Conservation (phyloP, 2,797 vertebrate genomes). For the Neostethus bicornis region DNA sequence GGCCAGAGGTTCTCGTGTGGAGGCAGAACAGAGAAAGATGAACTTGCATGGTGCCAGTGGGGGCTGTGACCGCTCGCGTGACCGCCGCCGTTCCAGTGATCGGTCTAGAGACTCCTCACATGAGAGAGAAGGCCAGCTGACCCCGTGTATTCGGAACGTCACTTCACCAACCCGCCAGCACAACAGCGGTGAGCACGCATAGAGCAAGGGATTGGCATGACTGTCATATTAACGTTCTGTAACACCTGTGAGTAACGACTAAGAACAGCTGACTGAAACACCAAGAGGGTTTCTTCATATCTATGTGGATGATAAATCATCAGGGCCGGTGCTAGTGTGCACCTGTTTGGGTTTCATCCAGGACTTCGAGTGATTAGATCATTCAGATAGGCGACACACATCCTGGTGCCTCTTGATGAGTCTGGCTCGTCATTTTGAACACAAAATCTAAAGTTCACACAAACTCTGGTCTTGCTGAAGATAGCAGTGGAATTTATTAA, state of each 20-base stretch:
- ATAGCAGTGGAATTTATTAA: neutral
- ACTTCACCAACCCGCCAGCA: conserved; percentile 96
- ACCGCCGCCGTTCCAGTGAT: conserved; percentile 95
- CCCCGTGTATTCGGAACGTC: conserved; percentile 97
- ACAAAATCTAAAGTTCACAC: neutral
- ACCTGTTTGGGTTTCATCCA: conserved; percentile 21
- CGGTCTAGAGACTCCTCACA: conserved; percentile 97
- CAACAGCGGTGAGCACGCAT: conserved; percentile 85
- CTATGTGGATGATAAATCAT: conserved; percentile 21
- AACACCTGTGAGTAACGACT: conserved; percentile 28
- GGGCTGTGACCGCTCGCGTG: conserved; percentile 92
- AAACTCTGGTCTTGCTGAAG: neutral
- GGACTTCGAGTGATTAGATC: conserved; percentile 2
- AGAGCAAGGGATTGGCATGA: conserved; percentile 42
- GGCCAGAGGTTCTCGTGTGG: conserved; percentile 82
- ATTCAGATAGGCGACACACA: neutral
- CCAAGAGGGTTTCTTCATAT: conserved; percentile 22
- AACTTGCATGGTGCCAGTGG: conserved; percentile 93
- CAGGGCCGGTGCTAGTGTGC: conserved; percentile 13
- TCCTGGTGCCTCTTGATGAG: conserved; percentile 1
- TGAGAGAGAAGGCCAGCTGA: conserved; percentile 96
- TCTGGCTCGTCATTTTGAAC: neutral
- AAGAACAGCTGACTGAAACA: conserved; percentile 37
- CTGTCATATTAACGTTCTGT: conserved; percentile 32
- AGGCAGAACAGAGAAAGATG: conserved; percentile 88